These are phyloP conservation scores for Nannospalax galili DNA, from an alignment of 2,113 vertebrate genomes.

Conservation along the genomic window DNA sequence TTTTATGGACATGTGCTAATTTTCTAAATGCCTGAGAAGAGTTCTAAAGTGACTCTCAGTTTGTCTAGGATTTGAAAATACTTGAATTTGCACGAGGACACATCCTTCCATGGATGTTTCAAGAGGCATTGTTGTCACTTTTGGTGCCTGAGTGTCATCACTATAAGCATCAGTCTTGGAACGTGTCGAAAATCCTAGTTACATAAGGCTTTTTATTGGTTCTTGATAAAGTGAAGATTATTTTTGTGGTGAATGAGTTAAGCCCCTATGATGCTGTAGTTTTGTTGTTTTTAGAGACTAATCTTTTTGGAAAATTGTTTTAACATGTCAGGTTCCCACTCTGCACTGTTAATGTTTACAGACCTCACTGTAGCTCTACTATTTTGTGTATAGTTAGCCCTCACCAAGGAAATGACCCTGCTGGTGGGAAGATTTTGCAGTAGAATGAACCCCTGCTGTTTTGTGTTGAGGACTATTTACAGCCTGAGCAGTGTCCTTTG, in stretches of 20 bases:
- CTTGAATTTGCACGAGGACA: constrained; percentile 69
- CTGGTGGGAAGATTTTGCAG: constrained; percentile 3
- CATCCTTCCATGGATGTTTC: background rate
- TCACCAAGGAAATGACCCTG: constrained; percentile 31
- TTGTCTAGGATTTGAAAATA: constrained; percentile 62
- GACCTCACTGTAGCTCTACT: constrained; percentile 54
- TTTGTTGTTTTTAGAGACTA: constrained; percentile 43
- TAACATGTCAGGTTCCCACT: constrained; percentile 61
- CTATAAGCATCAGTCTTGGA: background rate
- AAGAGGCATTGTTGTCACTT: background rate
- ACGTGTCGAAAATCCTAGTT: constrained; percentile 19
- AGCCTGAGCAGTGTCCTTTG: background rate
- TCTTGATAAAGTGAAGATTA: constrained; percentile 60
- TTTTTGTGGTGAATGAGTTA: constrained; percentile 38
- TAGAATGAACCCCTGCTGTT: background rate
- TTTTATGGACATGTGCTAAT: background rate
- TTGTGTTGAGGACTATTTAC: background rate
- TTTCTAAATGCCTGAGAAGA: constrained; percentile 25
- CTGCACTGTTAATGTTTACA: constrained; percentile 76
- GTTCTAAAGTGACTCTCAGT: constrained; percentile 11
- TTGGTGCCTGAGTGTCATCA: background rate
- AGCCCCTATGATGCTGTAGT: constrained; percentile 44
- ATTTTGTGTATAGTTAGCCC: constrained; percentile 32
- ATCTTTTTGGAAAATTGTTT: constrained; percentile 31
- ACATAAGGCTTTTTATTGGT: constrained; percentile 16